A percentile compares a stretch with the other conserved stretches of the same genome.
phyloP scores from a whole-genome alignment of 2,113 vertebrate species.

The Oncorhynchus mykiss region DNA sequence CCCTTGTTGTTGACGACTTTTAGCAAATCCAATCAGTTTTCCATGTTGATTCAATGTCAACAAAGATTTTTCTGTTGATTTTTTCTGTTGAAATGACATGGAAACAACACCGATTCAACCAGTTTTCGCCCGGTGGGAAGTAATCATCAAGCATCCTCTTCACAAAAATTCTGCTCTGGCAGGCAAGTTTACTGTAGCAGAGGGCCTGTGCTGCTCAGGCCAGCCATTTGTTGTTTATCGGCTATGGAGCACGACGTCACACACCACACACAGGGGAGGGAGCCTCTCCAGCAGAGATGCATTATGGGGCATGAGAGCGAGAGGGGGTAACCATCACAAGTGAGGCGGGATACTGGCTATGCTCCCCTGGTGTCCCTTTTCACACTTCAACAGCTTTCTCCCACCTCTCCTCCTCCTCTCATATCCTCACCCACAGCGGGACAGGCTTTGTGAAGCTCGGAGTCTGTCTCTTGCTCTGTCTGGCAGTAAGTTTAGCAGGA shows the following conservation, averaged over 20 bases:
- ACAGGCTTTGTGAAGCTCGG: constrained; percentile 4
- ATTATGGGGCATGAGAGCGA: constrained; percentile 52
- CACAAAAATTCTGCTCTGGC: not conserved
- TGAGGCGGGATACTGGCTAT: constrained; percentile 23
- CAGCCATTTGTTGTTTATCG: constrained; percentile 71
- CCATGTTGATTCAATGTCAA: too few species aligned
- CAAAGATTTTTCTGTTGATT: too few species aligned
- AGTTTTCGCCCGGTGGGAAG: not conserved
- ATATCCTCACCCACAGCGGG: constrained; percentile 19
- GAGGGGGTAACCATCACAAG: constrained; percentile 51
- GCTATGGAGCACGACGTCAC: constrained; percentile 64
- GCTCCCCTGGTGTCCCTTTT: constrained; percentile 24
- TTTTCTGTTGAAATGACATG: too few species aligned
- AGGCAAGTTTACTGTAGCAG: not conserved
- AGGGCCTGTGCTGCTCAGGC: constrained; percentile 66
- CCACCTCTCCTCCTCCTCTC: constrained; percentile 11
- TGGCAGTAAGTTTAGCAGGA: not conserved
- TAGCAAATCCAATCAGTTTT: too few species aligned
- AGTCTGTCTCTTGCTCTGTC: constrained; percentile 19
- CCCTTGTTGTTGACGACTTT: too few species aligned
- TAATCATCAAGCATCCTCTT: not conserved
- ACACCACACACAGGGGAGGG: constrained; percentile 61
- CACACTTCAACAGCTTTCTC: constrained; percentile 54
- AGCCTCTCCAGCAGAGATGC: constrained; percentile 56
- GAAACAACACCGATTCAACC: too few species aligned